Evolutionary conservation across 2,113 vertebrate species (phyloP), one percentile per base, ranked within the genome.

Genomic region (Glareola pratincola): DNA sequence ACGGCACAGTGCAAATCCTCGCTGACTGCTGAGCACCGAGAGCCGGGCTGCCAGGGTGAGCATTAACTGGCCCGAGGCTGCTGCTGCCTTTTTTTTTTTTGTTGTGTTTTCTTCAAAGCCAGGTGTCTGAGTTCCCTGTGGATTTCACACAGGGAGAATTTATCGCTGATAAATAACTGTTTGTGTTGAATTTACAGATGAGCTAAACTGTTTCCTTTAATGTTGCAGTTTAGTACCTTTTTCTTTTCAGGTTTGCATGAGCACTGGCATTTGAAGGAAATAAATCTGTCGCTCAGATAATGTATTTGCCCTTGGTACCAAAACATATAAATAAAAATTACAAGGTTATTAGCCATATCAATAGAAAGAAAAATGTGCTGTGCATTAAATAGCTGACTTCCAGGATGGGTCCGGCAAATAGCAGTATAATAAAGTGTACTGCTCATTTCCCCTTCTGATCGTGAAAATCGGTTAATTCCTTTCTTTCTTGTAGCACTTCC

Each of bases 321-420:
- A 89, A 94, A 96, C 67, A 81, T 10, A 76, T 91, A 91, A 95
- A 93, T 93, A 96, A 87, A 91, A 97, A 89, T 87, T 95, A 90
- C 76, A 90, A 95, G 90, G 93, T 93, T 95, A 92, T 96, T 93
- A 96, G 66, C 86, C 81, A 29, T 84, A 93, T 63, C 37, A 67
- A 53, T n/a, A 64, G 68, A 54, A 89, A 94, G 75, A 67, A 92
- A 92, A 90, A 94, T 71, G 88, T 81, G 32, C 56, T 50, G 30
- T 78, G 83, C 80, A 81, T 95, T 84, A 77, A 88, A 69, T 8
- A 64, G 51, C 59, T 57, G 43, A 39, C 15, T 89, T 68, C 43
- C 36, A 95, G 68, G 18, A 36, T 71, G 23, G 29, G 19, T 13
- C 67, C 50, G 64, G 59, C n/a, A 88, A 67, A 62, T 9, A 89